These are phyloP conservation scores for Catajapyx aquilonaris DNA, from an alignment of 1,140 invertebrate species.

Conservation along the genomic window DNA sequence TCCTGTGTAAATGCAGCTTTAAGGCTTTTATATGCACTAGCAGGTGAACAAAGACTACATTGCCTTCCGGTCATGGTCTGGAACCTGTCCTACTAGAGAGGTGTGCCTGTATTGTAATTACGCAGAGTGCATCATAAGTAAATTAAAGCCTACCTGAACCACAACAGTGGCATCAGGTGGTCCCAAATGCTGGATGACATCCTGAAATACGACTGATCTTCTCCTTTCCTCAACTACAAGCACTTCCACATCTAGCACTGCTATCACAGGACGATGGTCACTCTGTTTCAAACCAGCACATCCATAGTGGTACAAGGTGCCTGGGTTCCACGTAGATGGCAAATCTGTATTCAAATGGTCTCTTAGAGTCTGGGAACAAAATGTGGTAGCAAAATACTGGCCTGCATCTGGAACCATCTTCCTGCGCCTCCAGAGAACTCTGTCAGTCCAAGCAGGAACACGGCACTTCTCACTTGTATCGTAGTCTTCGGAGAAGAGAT, in stretches of 20 bases:
- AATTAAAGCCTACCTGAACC: slow-evolving; percentile 30
- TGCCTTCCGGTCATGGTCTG: no score
- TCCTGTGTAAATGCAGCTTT: no score
- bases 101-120: neutral
- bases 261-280: slow-evolving; percentile 88
- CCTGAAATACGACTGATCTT: slow-evolving; percentile 51
- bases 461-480: slow-evolving; percentile 97
- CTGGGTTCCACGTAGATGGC: slow-evolving; percentile 41
- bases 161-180: slow-evolving; percentile 91
- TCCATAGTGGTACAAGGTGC: slow-evolving; percentile 73
- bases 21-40: no score
- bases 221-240: slow-evolving; percentile 49
- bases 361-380: no score
- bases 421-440: slow-evolving; percentile 72
- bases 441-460: slow-evolving; percentile 94
- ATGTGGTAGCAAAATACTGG: no score
- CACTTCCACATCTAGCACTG: slow-evolving; percentile 70
- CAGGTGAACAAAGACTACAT: no score
- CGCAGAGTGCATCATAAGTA: slow-evolving; percentile 7
- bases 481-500: slow-evolving; percentile 96
- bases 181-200: slow-evolving; percentile 67
- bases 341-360: no score
- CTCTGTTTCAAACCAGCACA: slow-evolving; percentile 90
- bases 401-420: slow-evolving; percentile 46
- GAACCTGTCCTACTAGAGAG: no score